Evolutionary conservation across 2,797 vertebrate species (phyloP).

Genomic region (Salarias fasciatus): DNA sequence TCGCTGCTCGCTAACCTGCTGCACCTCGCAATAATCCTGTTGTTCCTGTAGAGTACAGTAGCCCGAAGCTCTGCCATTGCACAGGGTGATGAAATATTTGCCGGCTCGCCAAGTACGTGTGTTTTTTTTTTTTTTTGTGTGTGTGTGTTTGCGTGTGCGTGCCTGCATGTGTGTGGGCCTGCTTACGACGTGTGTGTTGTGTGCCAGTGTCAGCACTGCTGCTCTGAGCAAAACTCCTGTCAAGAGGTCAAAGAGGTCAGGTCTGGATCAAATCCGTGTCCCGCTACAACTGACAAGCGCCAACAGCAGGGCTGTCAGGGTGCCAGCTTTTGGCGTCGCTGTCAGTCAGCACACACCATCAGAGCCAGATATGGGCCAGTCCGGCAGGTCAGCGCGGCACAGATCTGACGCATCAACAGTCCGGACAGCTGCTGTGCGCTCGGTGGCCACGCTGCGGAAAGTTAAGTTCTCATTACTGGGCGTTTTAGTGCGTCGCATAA

Average conservation of each 20-base stretch:
- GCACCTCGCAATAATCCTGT: constrained; percentile 22
- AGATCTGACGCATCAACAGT: constrained; percentile 48
- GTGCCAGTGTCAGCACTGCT: constrained; percentile 57
- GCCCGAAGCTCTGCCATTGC: constrained; percentile 42
- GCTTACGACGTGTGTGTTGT: constrained; percentile 40
- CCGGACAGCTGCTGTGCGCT: constrained; percentile 56
- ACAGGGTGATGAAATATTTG: constrained; percentile 64
- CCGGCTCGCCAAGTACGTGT: constrained; percentile 38
- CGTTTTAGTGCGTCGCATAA: background rate
- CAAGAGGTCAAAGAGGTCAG: constrained; percentile 71
- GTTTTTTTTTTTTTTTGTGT: constrained; percentile 32
- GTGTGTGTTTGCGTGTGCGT: constrained; percentile 18
- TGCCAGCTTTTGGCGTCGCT: constrained; percentile 58
- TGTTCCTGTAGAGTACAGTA: constrained; percentile 40
- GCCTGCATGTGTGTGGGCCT: constrained; percentile 25
- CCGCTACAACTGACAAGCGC: constrained; percentile 71
- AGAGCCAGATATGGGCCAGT: constrained; percentile 57
- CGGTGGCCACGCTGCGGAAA: constrained; percentile 34
- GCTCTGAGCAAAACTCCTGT: constrained; percentile 66
- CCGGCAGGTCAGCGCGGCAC: constrained; percentile 47
- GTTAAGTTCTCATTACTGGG: constrained; percentile 3
- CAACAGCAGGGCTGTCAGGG: constrained; percentile 72
- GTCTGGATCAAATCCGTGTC: constrained; percentile 72
- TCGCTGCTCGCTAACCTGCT: constrained; percentile 30
- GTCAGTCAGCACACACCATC: constrained; percentile 70